These are phyloP conservation scores for Aspidiotus rigidus DNA, from an alignment of 2,888 invertebrate genomes.

Conservation along the genomic window DNA sequence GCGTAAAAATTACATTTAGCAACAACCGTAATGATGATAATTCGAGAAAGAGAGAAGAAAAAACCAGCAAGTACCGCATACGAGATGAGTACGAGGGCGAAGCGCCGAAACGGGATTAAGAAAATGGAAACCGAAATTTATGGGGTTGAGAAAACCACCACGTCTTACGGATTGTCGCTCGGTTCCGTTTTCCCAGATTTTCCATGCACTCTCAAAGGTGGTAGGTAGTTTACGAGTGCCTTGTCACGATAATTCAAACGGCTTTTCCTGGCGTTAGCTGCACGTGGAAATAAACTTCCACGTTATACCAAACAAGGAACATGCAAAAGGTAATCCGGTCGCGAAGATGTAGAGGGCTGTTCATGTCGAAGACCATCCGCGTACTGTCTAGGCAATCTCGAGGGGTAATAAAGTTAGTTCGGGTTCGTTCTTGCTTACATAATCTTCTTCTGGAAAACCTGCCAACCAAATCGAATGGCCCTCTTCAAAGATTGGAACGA, in stretches of 20 bases:
- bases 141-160: constrained; percentile 16
- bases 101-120: constrained; percentile 25
- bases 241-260: constrained; percentile 29
- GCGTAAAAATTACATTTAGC: constrained; percentile 8
- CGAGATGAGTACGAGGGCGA: not conserved
- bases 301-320: constrained; percentile 18
- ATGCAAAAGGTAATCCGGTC: constrained; percentile 29
- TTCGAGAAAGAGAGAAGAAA: constrained; percentile 5
- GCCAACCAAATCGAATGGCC: no score
- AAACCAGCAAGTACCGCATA: not conserved
- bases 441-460: no score
- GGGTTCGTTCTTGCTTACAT: no score
- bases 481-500: no score
- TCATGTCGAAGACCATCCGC: not conserved
- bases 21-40: not conserved
- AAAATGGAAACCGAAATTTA: constrained; percentile 28
- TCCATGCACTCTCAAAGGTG: constrained; percentile 4
- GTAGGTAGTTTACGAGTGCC: constrained; percentile 20
- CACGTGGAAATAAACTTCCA: constrained; percentile 15
- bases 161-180: constrained; percentile 27
- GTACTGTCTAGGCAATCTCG: no score
- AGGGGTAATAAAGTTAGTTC: no score
- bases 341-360: not conserved
- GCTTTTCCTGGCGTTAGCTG: constrained; percentile 16
- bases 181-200: constrained; percentile 22